Conservation (phyloP, 2,888 invertebrate genomes). For the Ceraclea dissimilis region DNA sequence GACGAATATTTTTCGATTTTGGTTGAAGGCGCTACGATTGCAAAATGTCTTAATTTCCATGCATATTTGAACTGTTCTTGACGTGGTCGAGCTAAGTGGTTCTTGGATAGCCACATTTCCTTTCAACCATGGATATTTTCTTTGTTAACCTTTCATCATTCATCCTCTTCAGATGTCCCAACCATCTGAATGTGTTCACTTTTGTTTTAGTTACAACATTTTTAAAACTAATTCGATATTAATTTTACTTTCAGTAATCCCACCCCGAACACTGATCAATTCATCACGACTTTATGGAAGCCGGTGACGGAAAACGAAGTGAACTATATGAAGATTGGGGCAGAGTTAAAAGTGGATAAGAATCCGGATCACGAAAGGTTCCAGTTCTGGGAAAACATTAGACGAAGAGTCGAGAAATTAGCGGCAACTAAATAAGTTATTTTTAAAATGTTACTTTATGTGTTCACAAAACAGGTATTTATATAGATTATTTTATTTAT, state of each 20-base stretch:
- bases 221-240: too few species aligned
- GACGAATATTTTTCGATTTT: too few species aligned
- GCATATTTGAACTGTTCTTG: too few species aligned
- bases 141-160: too few species aligned
- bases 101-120: too few species aligned
- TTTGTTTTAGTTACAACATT: too few species aligned
- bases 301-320: conserved; percentile 10
- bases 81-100: too few species aligned
- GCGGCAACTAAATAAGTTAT: not conserved
- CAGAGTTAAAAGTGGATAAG: conserved; percentile 7
- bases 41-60: too few species aligned
- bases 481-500: not conserved
- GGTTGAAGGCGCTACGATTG: too few species aligned
- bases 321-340: conserved; percentile 19
- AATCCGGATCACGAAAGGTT: conserved; percentile 18
- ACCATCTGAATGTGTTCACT: too few species aligned
- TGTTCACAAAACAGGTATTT: not conserved
- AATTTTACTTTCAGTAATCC: conserved; percentile 19
- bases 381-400: conserved; percentile 14
- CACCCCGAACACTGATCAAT: conserved; percentile 15
- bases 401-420: not conserved
- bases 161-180: too few species aligned
- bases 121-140: too few species aligned
- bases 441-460: not conserved
- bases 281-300: conserved; percentile 15